Conservation (phyloP, 37 sponge, comb jelly and placozoan genomes). For the Chondrosia reniformis region DNA sequence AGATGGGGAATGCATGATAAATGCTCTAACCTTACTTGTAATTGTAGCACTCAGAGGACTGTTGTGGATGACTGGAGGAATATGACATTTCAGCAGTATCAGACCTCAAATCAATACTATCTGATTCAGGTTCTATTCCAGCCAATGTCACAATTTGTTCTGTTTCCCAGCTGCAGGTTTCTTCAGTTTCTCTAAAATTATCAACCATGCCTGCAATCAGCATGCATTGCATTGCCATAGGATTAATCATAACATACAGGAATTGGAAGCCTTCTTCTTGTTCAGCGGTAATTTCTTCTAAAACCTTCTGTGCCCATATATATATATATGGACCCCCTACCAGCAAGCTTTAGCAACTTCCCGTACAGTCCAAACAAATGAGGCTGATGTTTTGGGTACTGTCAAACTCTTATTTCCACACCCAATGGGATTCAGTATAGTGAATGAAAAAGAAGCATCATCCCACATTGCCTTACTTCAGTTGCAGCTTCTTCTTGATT, state of each 20-base stretch:
- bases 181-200: background rate
- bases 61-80: no score
- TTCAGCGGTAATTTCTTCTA: no score
- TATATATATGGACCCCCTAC: background rate
- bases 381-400: background rate
- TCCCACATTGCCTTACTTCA: background rate
- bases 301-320: no score
- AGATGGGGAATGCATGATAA: no score
- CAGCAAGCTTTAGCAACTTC: background rate
- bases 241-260: no score
- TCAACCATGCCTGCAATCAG: background rate
- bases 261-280: no score
- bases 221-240: no score
- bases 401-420: background rate
- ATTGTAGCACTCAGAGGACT: background rate
- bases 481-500: background rate
- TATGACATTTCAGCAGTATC: no score
- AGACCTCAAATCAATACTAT: no score
- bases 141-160: no score
- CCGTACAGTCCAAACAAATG: background rate
- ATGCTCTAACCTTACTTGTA: background rate
- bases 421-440: background rate
- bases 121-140: no score
- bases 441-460: background rate
- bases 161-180: no score